A percentile compares a stretch with the other conserved stretches of the same genome.
Conservation (phyloP, 2,797 vertebrate species). For the Pangasius macronema region DNA sequence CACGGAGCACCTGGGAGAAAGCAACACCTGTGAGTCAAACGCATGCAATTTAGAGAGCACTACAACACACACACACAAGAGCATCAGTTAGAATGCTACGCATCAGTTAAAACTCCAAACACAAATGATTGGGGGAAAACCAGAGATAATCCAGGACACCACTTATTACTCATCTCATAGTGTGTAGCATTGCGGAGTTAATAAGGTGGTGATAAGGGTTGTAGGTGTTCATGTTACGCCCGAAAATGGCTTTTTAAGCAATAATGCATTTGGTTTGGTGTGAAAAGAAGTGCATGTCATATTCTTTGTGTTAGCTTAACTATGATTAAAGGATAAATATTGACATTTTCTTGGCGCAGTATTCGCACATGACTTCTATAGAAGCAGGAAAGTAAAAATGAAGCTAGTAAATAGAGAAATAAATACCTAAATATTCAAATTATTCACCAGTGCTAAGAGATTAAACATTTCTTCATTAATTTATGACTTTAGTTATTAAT, state of each 20-base stretch:
- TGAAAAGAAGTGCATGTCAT: no score
- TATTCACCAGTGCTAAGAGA: background rate
- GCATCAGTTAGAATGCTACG: background rate
- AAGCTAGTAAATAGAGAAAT: background rate
- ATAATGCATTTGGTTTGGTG: no score
- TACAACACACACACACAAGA: no score
- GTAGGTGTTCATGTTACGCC: no score
- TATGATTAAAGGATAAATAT: no score
- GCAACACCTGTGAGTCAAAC: constrained; percentile 75
- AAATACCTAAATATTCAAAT: background rate
- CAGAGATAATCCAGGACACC: background rate
- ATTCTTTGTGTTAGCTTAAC: no score
- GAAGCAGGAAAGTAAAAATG: no score
- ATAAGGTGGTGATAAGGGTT: no score
- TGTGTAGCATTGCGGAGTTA: background rate
- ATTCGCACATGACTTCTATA: background rate
- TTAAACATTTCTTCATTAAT: background rate
- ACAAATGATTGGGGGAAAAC: background rate
- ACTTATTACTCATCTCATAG: background rate
- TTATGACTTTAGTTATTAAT: background rate
- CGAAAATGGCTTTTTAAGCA: no score
- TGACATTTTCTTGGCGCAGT: no score
- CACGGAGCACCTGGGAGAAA: constrained; percentile 92
- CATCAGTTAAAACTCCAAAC: background rate
- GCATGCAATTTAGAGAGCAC: background rate